Evolutionary conservation across 2,888 invertebrate species (phyloP).

Genomic region (Phanerotoma sp.): DNA sequence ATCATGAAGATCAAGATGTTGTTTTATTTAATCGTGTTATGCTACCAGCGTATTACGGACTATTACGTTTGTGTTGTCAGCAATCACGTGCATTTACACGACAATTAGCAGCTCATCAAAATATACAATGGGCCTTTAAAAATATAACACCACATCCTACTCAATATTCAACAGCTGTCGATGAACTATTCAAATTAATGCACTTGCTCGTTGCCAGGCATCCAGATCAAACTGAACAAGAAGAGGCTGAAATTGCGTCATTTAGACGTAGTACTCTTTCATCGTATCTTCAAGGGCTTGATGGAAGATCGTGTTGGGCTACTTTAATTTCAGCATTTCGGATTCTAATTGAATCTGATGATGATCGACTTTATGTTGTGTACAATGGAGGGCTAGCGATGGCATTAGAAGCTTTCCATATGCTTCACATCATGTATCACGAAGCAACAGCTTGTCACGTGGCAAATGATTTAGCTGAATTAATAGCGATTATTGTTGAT

Average conservation of each 20-base stretch:
- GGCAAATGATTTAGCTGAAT: slow-evolving; percentile 79
- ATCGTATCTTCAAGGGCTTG: slow-evolving; percentile 85
- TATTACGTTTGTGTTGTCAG: slow-evolving; percentile 87
- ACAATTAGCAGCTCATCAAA: slow-evolving; percentile 88
- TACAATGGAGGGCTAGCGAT: slow-evolving; percentile 79
- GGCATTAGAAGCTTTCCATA: slow-evolving; percentile 77
- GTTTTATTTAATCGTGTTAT: slow-evolving; percentile 91
- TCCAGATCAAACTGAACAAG: slow-evolving; percentile 74
- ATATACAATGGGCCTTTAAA: slow-evolving; percentile 95
- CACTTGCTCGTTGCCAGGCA: slow-evolving; percentile 84
- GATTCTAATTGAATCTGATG: slow-evolving; percentile 85
- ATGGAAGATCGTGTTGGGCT: slow-evolving; percentile 90
- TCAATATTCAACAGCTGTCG: slow-evolving; percentile 88
- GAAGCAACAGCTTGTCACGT: slow-evolving; percentile 90
- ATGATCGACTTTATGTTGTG: slow-evolving; percentile 86
- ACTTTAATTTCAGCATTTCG: slow-evolving; percentile 85
- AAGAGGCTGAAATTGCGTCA: slow-evolving; percentile 78
- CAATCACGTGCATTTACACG: slow-evolving; percentile 84
- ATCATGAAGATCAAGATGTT: slow-evolving; percentile 95
- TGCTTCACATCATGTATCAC: slow-evolving; percentile 90
- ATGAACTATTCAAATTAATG: slow-evolving; percentile 89
- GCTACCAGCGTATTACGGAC: slow-evolving; percentile 90
- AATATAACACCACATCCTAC: slow-evolving; percentile 96
- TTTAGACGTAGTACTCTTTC: slow-evolving; percentile 84
- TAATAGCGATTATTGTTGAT: slow-evolving; percentile 76